These are phyloP conservation scores for Sus cebifrons DNA, from an alignment of 2,797 vertebrate genomes.

Conservation along the genomic window DNA sequence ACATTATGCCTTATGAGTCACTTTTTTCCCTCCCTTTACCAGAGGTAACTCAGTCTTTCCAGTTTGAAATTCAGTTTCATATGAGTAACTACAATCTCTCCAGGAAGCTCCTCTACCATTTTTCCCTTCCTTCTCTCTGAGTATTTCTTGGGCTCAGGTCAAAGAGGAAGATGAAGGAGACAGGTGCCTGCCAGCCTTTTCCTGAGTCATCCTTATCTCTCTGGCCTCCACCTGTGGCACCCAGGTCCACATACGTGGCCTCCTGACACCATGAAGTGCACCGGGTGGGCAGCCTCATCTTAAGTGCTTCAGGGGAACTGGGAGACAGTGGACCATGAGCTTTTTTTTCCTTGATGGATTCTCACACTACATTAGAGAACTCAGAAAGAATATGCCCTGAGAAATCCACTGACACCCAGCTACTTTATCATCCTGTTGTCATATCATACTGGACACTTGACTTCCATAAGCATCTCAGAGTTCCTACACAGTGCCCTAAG, in stretches of 20 bases:
- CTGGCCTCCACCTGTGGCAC: not conserved
- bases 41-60: not conserved
- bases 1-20: not conserved
- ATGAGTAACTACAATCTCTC: not conserved
- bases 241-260: no score
- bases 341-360: not conserved
- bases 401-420: not conserved
- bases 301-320: not conserved
- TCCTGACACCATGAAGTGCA: rapidly evolving
- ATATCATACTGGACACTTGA: not conserved
- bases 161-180: not conserved
- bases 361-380: not conserved
- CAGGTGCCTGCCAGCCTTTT: rapidly evolving
- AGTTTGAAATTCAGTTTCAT: not conserved
- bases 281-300: not conserved
- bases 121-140: not conserved
- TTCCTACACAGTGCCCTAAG: not conserved
- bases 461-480: not conserved
- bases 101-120: rapidly evolving
- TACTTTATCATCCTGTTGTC: not conserved
- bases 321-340: not conserved
- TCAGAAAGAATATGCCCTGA: not conserved
- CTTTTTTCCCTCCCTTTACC: not conserved
- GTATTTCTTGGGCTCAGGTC: not conserved
- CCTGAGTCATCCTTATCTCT: not conserved